Evolutionary conservation across 1,140 invertebrate species (phyloP).

Genomic region (Nasonia longicornis): DNA sequence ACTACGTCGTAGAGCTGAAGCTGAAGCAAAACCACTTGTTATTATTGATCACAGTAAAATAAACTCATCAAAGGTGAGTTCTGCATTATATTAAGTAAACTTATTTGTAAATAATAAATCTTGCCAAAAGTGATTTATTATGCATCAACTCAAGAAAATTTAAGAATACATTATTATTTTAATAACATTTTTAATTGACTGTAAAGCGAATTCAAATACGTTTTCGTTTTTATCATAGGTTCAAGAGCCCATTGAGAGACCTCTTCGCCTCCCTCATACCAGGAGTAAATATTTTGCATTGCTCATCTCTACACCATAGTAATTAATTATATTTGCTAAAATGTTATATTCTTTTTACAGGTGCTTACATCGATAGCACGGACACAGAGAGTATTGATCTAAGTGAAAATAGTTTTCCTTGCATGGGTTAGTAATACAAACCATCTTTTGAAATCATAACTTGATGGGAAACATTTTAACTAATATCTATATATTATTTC

Average conservation of each 20-base stretch:
- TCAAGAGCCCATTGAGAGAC: conserved; percentile 43
- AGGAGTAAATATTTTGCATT: conserved; percentile 29
- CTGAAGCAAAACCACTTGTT: conserved; percentile 9
- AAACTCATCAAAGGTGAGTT: not conserved
- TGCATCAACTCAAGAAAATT: not conserved
- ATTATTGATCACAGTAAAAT: conserved; percentile 47
- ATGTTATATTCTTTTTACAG: conserved; percentile 12
- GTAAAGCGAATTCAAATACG: not conserved
- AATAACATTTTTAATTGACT: not conserved
- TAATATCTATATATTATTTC: not conserved
- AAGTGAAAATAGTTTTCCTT: conserved; percentile 40
- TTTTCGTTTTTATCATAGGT: not conserved
- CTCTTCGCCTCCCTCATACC: conserved; percentile 38
- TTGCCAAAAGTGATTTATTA: not conserved
- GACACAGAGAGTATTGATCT: conserved; percentile 36
- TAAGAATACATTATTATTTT: not conserved
- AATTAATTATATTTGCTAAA: not conserved
- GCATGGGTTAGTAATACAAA: conserved; percentile 31
- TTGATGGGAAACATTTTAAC: not conserved
- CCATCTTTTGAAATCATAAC: not conserved
- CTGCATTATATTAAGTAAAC: not conserved
- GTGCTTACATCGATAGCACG: conserved; percentile 1
- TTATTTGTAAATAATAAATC: not conserved
- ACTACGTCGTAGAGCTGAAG: conserved; percentile 39
- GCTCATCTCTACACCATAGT: not conserved